Evolutionary conservation across 2,797 vertebrate genomes (phyloP), one percentile per base, ranked within the genome.

Genomic region (Ceyx erithaca): DNA sequence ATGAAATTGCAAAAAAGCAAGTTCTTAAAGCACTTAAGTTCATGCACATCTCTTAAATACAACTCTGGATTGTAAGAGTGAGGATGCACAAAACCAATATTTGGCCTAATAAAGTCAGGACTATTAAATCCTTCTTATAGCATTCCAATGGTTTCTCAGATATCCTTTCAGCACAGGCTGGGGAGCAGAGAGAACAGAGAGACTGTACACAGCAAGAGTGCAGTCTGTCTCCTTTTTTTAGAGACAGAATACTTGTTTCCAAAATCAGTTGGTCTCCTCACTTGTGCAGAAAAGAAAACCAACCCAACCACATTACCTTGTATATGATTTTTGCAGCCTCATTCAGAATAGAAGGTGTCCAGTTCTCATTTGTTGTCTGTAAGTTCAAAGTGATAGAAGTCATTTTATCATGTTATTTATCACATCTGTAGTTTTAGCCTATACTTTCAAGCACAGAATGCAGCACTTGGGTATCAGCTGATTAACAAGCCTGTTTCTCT

Each of bases 261-360:
- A 72, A 41, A 26, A 48, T 45, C 28, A 84, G 7, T 8, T 48
- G 23, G 12, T 64, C 30, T 63, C 18, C 31, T 59, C 13, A 30
- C 6, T 51, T 51, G 14, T 6, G 3, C 10, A 70, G 35, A 3
- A 8, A 52, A 52, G 66, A 75, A 68, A 48, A 20, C 2, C 2
- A 33, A 35, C 2, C 13, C 21, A 25, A 8, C 11, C 37, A 33
- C 17, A 54, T 91, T 97, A 99, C 99, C 99, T 99, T 99, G 91
- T 99, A 98, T 97, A 99, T 99, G 95, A 99, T 98, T 97, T 99
- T 99, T 46, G 98, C 98, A 69, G 98, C 97, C 97, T 99, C 99
- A 59, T 99, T 99, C 94, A 99, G 96, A 97, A 99, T 98, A 49
- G 98, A 99, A 8, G 98, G 97, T 92, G 97, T 98, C 99, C 99